Evolutionary conservation across 2,888 invertebrate genomes (phyloP).

Genomic region (Alviniconcha strummeri): DNA sequence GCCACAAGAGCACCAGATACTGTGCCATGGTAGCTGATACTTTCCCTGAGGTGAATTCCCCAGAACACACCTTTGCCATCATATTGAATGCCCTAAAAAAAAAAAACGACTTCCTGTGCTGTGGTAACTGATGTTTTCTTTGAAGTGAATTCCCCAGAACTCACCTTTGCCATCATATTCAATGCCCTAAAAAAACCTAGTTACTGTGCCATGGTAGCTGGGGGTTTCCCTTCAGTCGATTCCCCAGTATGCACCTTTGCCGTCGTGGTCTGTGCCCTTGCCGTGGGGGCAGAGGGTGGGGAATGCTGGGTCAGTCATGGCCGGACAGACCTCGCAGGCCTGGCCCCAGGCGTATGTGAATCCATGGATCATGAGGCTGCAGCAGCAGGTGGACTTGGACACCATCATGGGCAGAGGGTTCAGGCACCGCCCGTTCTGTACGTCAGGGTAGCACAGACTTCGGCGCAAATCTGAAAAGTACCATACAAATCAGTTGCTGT

Average conservation of each 20-base stretch:
- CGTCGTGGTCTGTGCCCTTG: conserved; percentile 85
- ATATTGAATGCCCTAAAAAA: too few species aligned
- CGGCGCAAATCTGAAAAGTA: conserved; percentile 82
- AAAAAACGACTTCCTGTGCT: too few species aligned
- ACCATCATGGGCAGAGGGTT: conserved; percentile 85
- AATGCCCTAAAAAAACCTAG: too few species aligned
- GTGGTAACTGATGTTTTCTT: too few species aligned
- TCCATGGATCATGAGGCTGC: conserved; percentile 78
- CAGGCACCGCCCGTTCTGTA: conserved; percentile 85
- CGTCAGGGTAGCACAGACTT: conserved; percentile 86
- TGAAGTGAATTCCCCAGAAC: too few species aligned
- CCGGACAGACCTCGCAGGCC: conserved; percentile 85
- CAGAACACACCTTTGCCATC: too few species aligned
- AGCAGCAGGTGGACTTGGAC: conserved; percentile 91
- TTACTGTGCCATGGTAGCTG: too few species aligned
- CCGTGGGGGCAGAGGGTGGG: conserved; percentile 85
- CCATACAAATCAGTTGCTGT: background rate
- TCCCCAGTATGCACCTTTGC: conserved; percentile 77
- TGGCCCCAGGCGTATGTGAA: conserved; percentile 84
- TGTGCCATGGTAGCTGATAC: too few species aligned
- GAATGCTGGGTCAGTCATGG: conserved; percentile 82
- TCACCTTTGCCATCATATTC: too few species aligned
- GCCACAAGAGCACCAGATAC: too few species aligned
- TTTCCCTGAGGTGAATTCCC: too few species aligned
- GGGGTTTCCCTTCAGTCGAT: too few species aligned